Evolutionary conservation across 2,888 invertebrate species (phyloP).

Genomic region (Philereme transversata): DNA sequence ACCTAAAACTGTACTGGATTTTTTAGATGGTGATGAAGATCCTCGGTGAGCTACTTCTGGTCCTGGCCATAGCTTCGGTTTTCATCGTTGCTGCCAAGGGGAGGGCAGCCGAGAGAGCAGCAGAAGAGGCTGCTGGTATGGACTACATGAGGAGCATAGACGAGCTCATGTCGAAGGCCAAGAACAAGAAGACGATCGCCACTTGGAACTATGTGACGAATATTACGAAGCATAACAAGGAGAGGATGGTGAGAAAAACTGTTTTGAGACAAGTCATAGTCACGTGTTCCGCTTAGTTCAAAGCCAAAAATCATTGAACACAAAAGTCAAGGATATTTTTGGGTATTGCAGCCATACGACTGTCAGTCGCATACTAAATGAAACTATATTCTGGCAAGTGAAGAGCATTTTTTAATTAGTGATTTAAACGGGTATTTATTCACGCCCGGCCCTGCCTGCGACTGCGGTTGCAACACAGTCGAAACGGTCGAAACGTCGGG

Average conservation of each 20-base stretch:
- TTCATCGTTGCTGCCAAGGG: conserved; percentile 78
- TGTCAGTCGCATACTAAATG: no score
- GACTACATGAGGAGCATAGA: conserved; percentile 86
- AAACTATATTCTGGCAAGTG: no score
- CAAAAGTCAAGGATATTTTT: no score
- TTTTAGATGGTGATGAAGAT: conserved; percentile 73
- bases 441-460: no score
- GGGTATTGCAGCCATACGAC: no score
- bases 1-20: neutral
- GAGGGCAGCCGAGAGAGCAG: conserved; percentile 73
- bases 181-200: conserved; percentile 84
- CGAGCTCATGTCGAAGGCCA: conserved; percentile 80
- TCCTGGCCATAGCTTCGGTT: conserved; percentile 77
- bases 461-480: no score
- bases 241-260: conserved; percentile 59
- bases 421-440: no score
- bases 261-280: neutral
- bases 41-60: conserved; percentile 67
- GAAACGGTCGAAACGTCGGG: no score
- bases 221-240: conserved; percentile 87
- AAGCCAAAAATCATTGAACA: neutral
- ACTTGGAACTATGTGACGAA: conserved; percentile 90
- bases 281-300: no score
- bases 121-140: conserved; percentile 83
- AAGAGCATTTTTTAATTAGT: no score